phyloP scores from a whole-genome alignment of 2,888 invertebrate genomes.

The Aphidoletes aphidimyza region DNA sequence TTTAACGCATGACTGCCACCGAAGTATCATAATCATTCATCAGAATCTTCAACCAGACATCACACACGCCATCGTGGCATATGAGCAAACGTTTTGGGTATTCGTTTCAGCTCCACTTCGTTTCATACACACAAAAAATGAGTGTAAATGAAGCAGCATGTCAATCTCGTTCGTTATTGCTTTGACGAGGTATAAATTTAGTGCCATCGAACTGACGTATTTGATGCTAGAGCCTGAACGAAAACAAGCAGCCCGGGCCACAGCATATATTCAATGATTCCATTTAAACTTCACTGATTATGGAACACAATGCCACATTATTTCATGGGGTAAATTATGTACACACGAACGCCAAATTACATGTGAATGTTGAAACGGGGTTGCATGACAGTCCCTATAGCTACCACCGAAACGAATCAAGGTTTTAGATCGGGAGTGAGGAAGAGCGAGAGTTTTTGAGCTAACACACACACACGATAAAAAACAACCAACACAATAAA shows the following conservation, averaged over 20 bases:
- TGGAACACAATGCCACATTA: slow-evolving; percentile 44
- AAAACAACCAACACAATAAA: slow-evolving; percentile 27
- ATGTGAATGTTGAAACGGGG: slow-evolving; percentile 46
- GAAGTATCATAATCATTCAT: slow-evolving; percentile 52
- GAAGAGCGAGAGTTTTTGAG: neutral
- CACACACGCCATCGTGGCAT: neutral
- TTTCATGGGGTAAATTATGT: slow-evolving; percentile 54
- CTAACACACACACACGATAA: neutral
- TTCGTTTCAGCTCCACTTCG: slow-evolving; percentile 24
- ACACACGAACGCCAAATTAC: slow-evolving; percentile 52
- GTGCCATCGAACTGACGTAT: neutral
- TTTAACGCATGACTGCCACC: slow-evolving; percentile 51
- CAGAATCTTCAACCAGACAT: neutral
- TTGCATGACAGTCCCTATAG: slow-evolving; percentile 18
- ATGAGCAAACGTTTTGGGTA: slow-evolving; percentile 24
- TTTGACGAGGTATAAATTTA: slow-evolving; percentile 53
- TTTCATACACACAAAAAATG: neutral
- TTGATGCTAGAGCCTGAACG: neutral
- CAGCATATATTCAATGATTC: slow-evolving; percentile 31
- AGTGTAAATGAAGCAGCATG: slow-evolving; percentile 20
- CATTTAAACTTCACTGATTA: slow-evolving; percentile 53
- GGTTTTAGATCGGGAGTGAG: neutral
- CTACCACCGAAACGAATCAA: neutral
- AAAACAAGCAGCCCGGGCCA: neutral
- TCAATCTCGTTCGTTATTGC: neutral